Conservation (phyloP, 2,113 vertebrate genomes). For the Nannospalax galili region DNA sequence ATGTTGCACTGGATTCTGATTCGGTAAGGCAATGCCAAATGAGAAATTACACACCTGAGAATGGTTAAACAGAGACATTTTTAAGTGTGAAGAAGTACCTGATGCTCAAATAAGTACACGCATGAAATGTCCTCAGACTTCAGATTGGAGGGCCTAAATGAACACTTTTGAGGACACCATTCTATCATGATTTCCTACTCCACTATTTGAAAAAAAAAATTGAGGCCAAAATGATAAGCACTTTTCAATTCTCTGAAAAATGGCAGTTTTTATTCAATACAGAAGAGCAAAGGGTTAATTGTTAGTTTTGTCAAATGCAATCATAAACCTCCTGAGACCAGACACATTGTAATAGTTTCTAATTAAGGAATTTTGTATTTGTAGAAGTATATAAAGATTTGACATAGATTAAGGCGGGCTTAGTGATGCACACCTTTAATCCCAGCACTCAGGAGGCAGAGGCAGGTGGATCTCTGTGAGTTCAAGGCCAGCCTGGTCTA, state of each 20-base stretch:
- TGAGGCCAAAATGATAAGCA: neutral
- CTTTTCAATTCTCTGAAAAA: neutral
- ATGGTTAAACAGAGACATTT: neutral
- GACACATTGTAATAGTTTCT: constrained; percentile 11
- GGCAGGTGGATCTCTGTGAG: too few species aligned
- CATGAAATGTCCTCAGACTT: neutral
- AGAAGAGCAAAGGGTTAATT: neutral
- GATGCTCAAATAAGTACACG: neutral
- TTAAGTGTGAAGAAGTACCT: neutral
- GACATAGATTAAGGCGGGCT: neutral
- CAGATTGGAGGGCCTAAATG: neutral
- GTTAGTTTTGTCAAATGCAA: constrained; percentile 30
- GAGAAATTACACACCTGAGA: neutral
- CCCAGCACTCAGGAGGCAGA: too few species aligned
- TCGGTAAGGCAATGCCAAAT: neutral
- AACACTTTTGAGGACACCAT: neutral
- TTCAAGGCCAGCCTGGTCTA: too few species aligned
- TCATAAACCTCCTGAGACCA: constrained; percentile 5
- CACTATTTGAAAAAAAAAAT: neutral
- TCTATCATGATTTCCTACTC: neutral
- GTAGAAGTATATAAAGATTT: neutral
- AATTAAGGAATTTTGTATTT: constrained; percentile 29
- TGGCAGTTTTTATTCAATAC: neutral
- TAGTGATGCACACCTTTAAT: too few species aligned
- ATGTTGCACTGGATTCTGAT: neutral